Evolutionary conservation across 2,888 invertebrate genomes (phyloP).

Genomic region (Lacanobia oleracea): DNA sequence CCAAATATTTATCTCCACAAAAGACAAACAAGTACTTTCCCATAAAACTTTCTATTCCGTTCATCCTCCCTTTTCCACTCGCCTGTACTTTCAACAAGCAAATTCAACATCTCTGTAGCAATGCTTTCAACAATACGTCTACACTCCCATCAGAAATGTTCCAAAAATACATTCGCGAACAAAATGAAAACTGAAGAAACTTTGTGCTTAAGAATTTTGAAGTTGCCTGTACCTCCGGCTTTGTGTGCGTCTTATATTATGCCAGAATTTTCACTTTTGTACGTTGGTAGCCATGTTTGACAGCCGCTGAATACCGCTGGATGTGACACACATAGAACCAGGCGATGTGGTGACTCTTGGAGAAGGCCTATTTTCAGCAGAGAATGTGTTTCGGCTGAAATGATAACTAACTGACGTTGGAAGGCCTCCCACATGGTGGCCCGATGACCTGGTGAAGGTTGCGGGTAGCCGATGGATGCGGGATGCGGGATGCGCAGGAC

Average conservation of each 20-base stretch:
- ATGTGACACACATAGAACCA: neutral
- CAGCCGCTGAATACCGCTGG: too few relatives aligned
- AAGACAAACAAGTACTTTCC: slow-evolving; percentile 9
- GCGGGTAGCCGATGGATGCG: too few relatives aligned
- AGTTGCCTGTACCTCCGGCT: slow-evolving; percentile 55
- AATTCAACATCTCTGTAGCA: slow-evolving; percentile 23
- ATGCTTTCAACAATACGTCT: slow-evolving; percentile 43
- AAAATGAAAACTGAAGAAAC: slow-evolving; percentile 63
- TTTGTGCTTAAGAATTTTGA: slow-evolving; percentile 70
- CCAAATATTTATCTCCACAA: neutral
- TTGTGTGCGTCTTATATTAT: slow-evolving; percentile 69
- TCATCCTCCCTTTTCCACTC: slow-evolving; percentile 7
- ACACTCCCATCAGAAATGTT: slow-evolving; percentile 49
- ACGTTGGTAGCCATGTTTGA: slow-evolving; percentile 35
- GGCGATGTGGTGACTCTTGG: too few relatives aligned
- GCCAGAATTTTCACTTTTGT: slow-evolving; percentile 69
- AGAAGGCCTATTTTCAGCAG: too few relatives aligned
- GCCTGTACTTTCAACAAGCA: slow-evolving; percentile 40
- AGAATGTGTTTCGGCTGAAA: too few relatives aligned
- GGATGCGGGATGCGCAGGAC: too few relatives aligned
- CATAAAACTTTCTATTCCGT: slow-evolving; percentile 4
- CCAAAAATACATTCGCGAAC: slow-evolving; percentile 52
- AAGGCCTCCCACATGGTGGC: too few relatives aligned
- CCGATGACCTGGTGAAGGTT: too few relatives aligned
- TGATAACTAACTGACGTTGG: too few relatives aligned